Evolutionary conservation across 2,888 invertebrate species (phyloP).

Genomic region (Panopea generosa): DNA sequence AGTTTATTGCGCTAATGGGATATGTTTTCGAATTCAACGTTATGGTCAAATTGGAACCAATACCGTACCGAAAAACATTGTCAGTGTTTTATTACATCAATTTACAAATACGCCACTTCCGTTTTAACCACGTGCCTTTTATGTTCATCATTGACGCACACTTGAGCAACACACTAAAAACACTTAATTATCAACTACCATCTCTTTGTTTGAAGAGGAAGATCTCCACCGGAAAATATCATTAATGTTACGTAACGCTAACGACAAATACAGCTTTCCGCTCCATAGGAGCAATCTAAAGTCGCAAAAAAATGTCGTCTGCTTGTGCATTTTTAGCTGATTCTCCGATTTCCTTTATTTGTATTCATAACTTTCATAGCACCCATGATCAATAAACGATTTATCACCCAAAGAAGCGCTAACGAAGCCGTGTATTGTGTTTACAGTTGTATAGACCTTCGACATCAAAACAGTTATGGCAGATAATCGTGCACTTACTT

Average conservation of each 20-base stretch:
- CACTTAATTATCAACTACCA: too few relatives aligned
- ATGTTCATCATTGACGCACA: too few relatives aligned
- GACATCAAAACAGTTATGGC: not conserved
- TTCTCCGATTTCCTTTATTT: slow-evolving; percentile 14
- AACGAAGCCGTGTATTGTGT: not conserved
- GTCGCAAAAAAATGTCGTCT: slow-evolving; percentile 6
- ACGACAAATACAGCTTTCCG: slow-evolving; percentile 25
- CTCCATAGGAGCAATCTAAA: slow-evolving; percentile 7
- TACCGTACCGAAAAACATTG: not conserved
- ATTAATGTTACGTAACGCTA: slow-evolving; percentile 30
- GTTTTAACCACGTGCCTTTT: too few relatives aligned
- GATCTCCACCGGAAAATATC: slow-evolving; percentile 20
- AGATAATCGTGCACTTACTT: slow-evolving; percentile 2
- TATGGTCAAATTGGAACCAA: not conserved
- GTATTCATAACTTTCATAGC: slow-evolving; percentile 12
- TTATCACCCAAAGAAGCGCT: slow-evolving; percentile 1
- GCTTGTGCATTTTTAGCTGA: not conserved
- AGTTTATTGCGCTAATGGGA: too few relatives aligned
- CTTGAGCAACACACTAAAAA: too few relatives aligned
- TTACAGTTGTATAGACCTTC: slow-evolving; percentile 6
- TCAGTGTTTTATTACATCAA: not conserved
- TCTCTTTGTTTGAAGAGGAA: too few relatives aligned
- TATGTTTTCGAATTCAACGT: too few relatives aligned
- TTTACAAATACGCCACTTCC: not conserved
- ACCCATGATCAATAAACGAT: slow-evolving; percentile 8